A percentile compares a stretch with the other conserved stretches of the same genome.
phyloP scores from a whole-genome alignment of 1,140 invertebrate species.

The Glossosoma conforme region DNA sequence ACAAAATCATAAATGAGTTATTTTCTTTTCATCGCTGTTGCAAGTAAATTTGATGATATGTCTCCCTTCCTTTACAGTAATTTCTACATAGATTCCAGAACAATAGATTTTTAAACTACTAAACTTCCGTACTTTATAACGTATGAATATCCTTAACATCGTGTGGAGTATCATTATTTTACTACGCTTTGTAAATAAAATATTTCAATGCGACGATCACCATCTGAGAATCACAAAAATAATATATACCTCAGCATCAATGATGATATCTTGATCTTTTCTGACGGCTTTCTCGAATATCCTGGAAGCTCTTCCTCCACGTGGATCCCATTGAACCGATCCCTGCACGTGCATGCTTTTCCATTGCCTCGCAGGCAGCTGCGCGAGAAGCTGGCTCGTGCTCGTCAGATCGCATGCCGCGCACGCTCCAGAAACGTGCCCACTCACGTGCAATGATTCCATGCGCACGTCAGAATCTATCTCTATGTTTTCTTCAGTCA shows the following conservation, averaged over 20 bases:
- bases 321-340: conserved; percentile 14
- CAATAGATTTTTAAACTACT: too few relatives aligned
- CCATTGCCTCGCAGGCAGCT: conserved; percentile 10
- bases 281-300: conserved; percentile 27
- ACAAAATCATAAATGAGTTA: too few relatives aligned
- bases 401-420: conserved; percentile 14
- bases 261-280: conserved; percentile 31
- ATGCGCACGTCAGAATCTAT: conserved; percentile 14
- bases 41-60: too few relatives aligned
- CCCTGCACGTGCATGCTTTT: conserved; percentile 15
- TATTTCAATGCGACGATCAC: too few relatives aligned
- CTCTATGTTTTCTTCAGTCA: conserved; percentile 1
- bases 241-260: conserved; percentile 20
- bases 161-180: too few relatives aligned
- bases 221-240: too few relatives aligned
- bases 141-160: too few relatives aligned
- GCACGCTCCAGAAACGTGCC: conserved; percentile 2
- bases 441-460: conserved; percentile 1
- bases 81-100: too few relatives aligned
- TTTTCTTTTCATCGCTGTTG: too few relatives aligned
- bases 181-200: too few relatives aligned
- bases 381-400: neutral
- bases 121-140: too few relatives aligned
- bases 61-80: too few relatives aligned
- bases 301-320: conserved; percentile 1